Evolutionary conservation across 2,113 vertebrate species (phyloP), one percentile per base, ranked within the genome.

Genomic region (Alosa alosa): DNA sequence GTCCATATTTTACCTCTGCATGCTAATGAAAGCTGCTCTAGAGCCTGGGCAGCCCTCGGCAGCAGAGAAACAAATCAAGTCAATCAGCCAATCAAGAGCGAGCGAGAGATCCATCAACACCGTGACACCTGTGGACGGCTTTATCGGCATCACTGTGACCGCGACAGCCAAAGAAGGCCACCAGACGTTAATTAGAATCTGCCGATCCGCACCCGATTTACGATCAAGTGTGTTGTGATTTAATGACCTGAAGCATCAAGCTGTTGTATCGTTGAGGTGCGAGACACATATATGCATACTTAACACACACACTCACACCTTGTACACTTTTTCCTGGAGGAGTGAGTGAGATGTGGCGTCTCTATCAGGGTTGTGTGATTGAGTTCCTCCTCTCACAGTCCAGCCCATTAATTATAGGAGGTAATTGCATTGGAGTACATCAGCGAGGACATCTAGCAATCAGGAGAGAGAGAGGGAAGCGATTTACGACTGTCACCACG

Each of bases 371-470:
- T 7, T 44, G 75, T 82, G 47, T 22, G 72, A 72, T 49, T 25
- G 83, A 81, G 84, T 68, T 83, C 9, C 41, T 49, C 41, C n/a
- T 87, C 78, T 7, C 81, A 13, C 64, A 31, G 72, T 78, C 72
- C 72, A 39, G 72, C 72, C 72, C 25, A 18, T 68, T 88, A 88
- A 86, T 89, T 87, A 86, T 45, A 15, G 45, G 39, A 44, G 47
- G 39, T 86, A 83, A 89, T 82, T 82, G 86, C 36, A 22, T 64
- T 17, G 17, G 78, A 86, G 82, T 57, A 82, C 72, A 89, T 85
- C 85, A 86, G 81, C 9, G 83, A 86, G 86, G 82, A 89, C 81
- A 86, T 89, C 86, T 45, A n/a, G 75, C 57, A 83, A 84, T 87
- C 72, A 78, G 8, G 41, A 50, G 4, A 57, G 41, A 60, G 81